Base-by-base conservation (phyloP, 2,113 vertebrate genomes). In the Craseonycteris thonglongyai region DNA sequence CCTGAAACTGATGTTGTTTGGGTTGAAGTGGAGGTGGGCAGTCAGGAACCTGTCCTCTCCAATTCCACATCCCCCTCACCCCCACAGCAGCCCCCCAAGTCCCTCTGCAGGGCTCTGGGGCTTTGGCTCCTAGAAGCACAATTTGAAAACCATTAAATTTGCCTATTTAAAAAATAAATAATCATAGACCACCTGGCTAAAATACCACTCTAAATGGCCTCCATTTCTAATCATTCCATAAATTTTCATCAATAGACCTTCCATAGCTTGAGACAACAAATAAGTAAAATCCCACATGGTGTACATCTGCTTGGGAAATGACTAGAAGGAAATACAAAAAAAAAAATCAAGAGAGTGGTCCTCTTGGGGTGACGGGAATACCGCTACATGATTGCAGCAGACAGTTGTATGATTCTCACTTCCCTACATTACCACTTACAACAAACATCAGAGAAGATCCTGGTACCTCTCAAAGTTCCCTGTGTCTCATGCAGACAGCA, bases 211-310 rank as follows among this genome's bases (percentile, higher is more conserved):
- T 66, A 15, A 49, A 65, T n/a, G 18, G 47, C 7, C 40, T 33
- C 21, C 26, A 6, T 75, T 79, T 59, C 42, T 71, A 80, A 33
- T 61, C 7, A 78, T 49, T 85, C 38, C n/a, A 71, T 15, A 42
- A 22, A 71, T 54, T 80, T 75, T 85, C 59, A 92, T 42, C n/a
- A 79, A 71, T 61, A 85, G 59, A 75, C 38, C 11, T 24, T 85
- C 33, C n/a, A 16, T 14, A 61, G 76, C 66, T 91, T 42, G 72
- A 91, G 54, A 74, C 74, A 81, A 40, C 26, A 18, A n/a, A 10
- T 35, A 63, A 51, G 19, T 78, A 90, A 87, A 88, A 84, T 45
- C 21, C 56, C 30, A n/a, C 30, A 28, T 80, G 45, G 61, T 8
- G 5, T 9, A 13, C 14, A 63, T 38, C 63, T 69, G 26, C 49